Conservation (phyloP, 2,888 invertebrate species). For the Sinhomidia bicolor region DNA sequence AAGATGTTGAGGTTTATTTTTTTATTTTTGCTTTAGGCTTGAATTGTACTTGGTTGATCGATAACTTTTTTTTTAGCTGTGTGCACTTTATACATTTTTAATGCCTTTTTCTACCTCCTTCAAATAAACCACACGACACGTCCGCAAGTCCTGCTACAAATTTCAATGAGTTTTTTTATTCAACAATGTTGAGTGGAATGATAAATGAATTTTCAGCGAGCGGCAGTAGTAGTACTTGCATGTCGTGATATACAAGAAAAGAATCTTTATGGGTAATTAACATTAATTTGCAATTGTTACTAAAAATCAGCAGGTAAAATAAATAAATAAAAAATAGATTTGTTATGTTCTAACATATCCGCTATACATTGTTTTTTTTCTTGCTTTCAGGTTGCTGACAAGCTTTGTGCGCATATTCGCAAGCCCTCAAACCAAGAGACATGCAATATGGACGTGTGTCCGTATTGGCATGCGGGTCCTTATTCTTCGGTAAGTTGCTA, state of each 20-base stretch:
- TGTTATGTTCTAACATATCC: background rate
- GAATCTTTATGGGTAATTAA: constrained; percentile 33
- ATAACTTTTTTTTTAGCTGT: background rate
- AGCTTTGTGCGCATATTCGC: constrained; percentile 87
- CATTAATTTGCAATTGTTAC: constrained; percentile 53
- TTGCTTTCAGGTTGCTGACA: constrained; percentile 88
- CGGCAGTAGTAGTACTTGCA: no score
- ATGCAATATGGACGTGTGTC: constrained; percentile 93
- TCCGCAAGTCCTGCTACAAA: constrained; percentile 16
- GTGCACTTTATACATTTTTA: constrained; percentile 40
- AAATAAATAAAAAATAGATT: background rate
- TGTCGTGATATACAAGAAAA: background rate
- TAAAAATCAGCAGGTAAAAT: background rate
- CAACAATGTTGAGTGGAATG: background rate
- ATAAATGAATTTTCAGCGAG: constrained; percentile 27
- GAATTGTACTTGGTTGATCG: background rate
- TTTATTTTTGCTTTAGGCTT: background rate
- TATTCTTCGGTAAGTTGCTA: constrained; percentile 97
- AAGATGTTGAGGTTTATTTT: background rate
- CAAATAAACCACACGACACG: constrained; percentile 25
- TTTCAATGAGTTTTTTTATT: constrained; percentile 19
- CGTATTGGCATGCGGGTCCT: constrained; percentile 91
- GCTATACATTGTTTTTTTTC: constrained; percentile 8
- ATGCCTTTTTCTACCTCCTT: background rate
- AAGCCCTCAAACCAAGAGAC: constrained; percentile 91